Base-by-base conservation (phyloP, 1,140 invertebrate genomes). In the Camponotus floridanus region DNA sequence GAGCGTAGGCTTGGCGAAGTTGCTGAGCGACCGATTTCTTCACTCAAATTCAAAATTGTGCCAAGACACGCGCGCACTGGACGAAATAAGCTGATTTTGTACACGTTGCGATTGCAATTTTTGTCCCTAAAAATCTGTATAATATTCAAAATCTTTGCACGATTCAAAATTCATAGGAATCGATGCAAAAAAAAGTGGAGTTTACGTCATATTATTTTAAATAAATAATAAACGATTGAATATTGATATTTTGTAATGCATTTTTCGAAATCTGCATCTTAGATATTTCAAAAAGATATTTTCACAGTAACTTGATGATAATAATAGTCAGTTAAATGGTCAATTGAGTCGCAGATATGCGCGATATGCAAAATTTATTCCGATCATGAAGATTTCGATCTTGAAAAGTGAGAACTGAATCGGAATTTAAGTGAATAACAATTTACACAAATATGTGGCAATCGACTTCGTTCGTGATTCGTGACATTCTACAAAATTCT, bases 11-110 rank as follows among this genome's bases (percentile, higher is more conserved):
- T 48, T 48, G 42, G 65, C 62, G 73, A 45, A 85, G 89, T 90
- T 90, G 81, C 86, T 87, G 83, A 59, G 85, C 86, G 76, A 89
- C 86, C 76, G 36, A 73, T 76, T 51, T 76, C 45, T 21, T 3
- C 59, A 65, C 59, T 74, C 81, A 51, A 8, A 18, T 21, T 21
- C n/a, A 76, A 59, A 76, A 42, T 57, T 74, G 42, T 74, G 39
- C 42, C 65, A 33, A 74, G 55, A 61, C 26, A 33, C 31, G 21
- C 39, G 15, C 39, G 57, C 81, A 76, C 9, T 26, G 57, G 31
- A 36, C 51, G 9, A 26, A 42, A 68, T 59, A 71, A 71, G 42
- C 33, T 18, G n/a, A 39, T 26, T 78, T 5, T 65, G 21, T 11
- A 26, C 61, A 13, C 42, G 15, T 13, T 18, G 39, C 13, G n/a